These are phyloP conservation scores for Formica selysi DNA, from an alignment of 1,140 invertebrate species.

Conservation along the genomic window DNA sequence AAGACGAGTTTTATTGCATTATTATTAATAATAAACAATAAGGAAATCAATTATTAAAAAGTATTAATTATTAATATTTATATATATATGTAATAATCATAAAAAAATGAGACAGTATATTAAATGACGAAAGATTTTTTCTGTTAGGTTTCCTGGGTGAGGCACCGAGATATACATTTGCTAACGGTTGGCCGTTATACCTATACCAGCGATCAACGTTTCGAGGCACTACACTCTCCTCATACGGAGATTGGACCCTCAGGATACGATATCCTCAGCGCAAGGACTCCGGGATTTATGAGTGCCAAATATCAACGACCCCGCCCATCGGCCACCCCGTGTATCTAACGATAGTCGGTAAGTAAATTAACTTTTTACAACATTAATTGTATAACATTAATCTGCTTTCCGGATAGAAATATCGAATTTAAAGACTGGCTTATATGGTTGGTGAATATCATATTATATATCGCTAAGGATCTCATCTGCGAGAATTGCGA, in stretches of 20 bases:
- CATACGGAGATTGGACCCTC: slow-evolving; percentile 89
- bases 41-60: too few relatives aligned
- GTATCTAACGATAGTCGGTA: slow-evolving; percentile 91
- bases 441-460: slow-evolving; percentile 5
- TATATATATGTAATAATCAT: neutral
- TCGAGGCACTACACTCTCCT: slow-evolving; percentile 86
- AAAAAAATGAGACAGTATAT: neutral
- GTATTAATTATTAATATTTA: neutral
- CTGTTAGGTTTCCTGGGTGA: slow-evolving; percentile 88
- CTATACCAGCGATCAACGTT: slow-evolving; percentile 88
- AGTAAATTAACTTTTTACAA: slow-evolving; percentile 78
- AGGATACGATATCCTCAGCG: slow-evolving; percentile 89
- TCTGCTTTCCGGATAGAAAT: neutral
- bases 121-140: slow-evolving; percentile 10
- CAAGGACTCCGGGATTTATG: slow-evolving; percentile 91
- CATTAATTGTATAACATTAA: neutral
- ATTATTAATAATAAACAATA: too few relatives aligned
- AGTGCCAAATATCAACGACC: slow-evolving; percentile 94
- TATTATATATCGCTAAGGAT: slow-evolving; percentile 18
- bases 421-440: neutral
- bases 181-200: slow-evolving; percentile 88
- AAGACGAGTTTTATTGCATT: too few relatives aligned
- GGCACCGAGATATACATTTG: slow-evolving; percentile 87
- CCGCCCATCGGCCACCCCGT: slow-evolving; percentile 91
- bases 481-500: slow-evolving; percentile 16